These are phyloP conservation scores for Stegana nigrithorax DNA, from an alignment of 2,888 invertebrate species.

Conservation along the genomic window DNA sequence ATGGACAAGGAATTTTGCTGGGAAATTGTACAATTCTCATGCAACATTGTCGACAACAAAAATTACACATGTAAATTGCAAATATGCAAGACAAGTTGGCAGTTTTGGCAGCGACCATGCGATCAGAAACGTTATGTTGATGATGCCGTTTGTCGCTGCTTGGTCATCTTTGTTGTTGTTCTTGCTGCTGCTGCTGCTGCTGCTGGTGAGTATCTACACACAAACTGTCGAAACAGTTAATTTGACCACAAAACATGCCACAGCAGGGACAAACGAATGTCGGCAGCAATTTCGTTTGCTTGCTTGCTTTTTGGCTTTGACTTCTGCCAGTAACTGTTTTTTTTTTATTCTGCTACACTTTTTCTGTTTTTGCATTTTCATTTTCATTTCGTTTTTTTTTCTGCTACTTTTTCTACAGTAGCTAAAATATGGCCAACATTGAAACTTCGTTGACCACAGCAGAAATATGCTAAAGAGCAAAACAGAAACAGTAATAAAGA, in stretches of 20 bases:
- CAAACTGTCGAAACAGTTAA: constrained; percentile 27
- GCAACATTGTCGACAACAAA: constrained; percentile 36
- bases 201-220: background rate
- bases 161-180: background rate
- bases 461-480: too few relatives aligned
- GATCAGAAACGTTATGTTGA: background rate
- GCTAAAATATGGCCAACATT: too few relatives aligned
- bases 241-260: constrained; percentile 31
- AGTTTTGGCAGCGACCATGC: background rate
- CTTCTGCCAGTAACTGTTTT: constrained; percentile 19
- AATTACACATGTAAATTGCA: constrained; percentile 62
- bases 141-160: background rate
- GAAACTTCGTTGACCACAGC: background rate
- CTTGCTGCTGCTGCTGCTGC: background rate
- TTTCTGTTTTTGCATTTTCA: background rate
- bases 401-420: background rate
- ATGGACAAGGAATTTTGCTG: constrained; percentile 2
- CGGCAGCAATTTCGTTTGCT: constrained; percentile 7
- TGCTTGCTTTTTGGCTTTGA: background rate
- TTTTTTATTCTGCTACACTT: constrained; percentile 30
- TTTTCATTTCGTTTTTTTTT: background rate
- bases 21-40: constrained; percentile 19
- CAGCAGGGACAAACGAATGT: constrained; percentile 1
- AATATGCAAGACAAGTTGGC: constrained; percentile 32
- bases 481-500: too few relatives aligned